Percentiles rank a stretch among this genome's conserved stretches.
These are phyloP conservation scores for Muscicapa adusta DNA, from an alignment of 2,113 vertebrate species.

Conservation along the genomic window DNA sequence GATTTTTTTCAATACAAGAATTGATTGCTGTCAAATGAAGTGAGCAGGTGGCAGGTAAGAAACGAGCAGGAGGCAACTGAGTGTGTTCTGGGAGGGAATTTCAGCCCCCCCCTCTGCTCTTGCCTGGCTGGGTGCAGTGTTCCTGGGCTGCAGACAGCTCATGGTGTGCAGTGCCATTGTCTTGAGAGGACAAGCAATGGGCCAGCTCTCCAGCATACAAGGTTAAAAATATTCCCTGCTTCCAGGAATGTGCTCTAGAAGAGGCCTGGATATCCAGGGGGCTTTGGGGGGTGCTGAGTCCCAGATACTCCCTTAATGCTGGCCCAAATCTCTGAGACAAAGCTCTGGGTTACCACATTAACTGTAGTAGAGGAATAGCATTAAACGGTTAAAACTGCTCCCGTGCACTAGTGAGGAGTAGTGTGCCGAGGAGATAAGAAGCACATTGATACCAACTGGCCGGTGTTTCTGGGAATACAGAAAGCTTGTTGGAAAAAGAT, in stretches of 20 bases:
- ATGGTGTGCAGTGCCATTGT: background rate
- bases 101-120: background rate
- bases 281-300: background rate
- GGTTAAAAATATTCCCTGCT: background rate
- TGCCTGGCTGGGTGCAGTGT: background rate
- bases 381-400: background rate
- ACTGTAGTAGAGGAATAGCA: background rate
- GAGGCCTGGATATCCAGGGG: background rate
- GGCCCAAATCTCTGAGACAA: background rate
- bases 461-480: background rate
- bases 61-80: background rate
- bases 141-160: background rate
- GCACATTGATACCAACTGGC: background rate
- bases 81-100: background rate
- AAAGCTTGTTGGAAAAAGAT: background rate
- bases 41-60: background rate
- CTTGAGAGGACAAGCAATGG: background rate
- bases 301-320: background rate
- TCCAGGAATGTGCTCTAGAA: background rate
- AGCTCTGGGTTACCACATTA: background rate
- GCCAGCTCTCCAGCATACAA: background rate
- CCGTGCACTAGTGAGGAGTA: rapidly evolving
- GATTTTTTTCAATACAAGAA: background rate
- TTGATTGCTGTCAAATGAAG: background rate
- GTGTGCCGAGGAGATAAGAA: background rate